Evolutionary conservation across 2,888 invertebrate genomes (phyloP), one percentile per base, ranked within the genome.

Genomic region (Pachycephus smyrnensis): DNA sequence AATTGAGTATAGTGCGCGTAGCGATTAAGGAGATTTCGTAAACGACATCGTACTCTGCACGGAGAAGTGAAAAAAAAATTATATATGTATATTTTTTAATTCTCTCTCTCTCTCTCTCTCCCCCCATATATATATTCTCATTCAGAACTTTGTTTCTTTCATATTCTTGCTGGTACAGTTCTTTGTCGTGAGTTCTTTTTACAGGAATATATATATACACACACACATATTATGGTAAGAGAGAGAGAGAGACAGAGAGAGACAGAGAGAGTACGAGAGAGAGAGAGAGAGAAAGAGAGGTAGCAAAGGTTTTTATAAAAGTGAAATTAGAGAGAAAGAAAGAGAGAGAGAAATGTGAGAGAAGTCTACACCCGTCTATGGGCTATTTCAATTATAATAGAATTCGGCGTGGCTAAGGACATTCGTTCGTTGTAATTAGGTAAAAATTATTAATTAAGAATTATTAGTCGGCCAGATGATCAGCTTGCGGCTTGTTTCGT

Each of bases 261-360:
- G n/a, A n/a, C n/a, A n/a, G n/a, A n/a, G n/a, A n/a, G 80, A 82
- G 75, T 80, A 77, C 76, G 77, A 81, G 75, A 76, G 77, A 75
- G 76, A 80, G 80, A 68, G 73, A 75, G 68, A 75, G 55, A 78
- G 73, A 79, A 68, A 76, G 55, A 80, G 76, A 78, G 32, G 75
- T 73, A 69, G 76, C 69, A 79, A 77, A 83, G 77, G 78, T 81
- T 84, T 75, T 37, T 68, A 73, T 74, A 33, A 75, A 75, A 75
- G 23, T 35, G 68, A 74, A 40, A 75, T 68, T 32, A 71, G 6
- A 0, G 23, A 80, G 84, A 78, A 82, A 80, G 84, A 78, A 82
- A 82, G 83, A 80, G 81, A 80, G 73, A 33, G 15, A 73, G 37
- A 79, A 85, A 81, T 84, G 82, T 84, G 84, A 85, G 84, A 55